Evolutionary conservation across 2,888 invertebrate species (phyloP).

Genomic region (Eretmocerus hayati): DNA sequence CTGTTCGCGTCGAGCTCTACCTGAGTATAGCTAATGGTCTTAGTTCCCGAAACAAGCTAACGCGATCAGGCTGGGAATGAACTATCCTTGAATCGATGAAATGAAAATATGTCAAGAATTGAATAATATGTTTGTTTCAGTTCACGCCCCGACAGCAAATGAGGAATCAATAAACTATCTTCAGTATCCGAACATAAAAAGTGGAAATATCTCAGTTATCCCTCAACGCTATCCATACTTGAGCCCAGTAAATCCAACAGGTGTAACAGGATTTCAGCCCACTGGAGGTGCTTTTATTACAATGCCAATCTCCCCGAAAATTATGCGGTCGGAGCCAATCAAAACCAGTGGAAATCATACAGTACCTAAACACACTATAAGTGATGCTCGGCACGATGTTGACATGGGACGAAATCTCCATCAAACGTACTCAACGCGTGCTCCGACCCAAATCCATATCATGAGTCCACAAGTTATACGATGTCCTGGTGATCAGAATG

Average conservation of each 20-base stretch:
- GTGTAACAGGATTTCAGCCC: conserved; percentile 83
- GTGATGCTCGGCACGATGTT: not conserved
- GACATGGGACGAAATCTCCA: not conserved
- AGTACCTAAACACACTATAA: not conserved
- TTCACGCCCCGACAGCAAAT: conserved; percentile 50
- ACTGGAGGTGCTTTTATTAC: conserved; percentile 91
- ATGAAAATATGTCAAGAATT: too few relatives aligned
- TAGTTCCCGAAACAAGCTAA: too few relatives aligned
- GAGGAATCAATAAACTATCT: conserved; percentile 52
- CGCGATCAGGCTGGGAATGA: too few relatives aligned
- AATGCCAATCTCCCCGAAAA: conserved; percentile 60
- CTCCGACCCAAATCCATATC: too few relatives aligned
- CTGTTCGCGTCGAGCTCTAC: too few relatives aligned
- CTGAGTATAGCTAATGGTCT: too few relatives aligned
- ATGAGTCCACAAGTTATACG: too few relatives aligned
- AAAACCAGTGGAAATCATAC: conserved; percentile 24
- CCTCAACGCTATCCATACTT: conserved; percentile 54
- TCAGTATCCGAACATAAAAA: conserved; percentile 46
- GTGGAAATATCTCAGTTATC: conserved; percentile 46
- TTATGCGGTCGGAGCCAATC: conserved; percentile 42
- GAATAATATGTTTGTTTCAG: conserved; percentile 34
- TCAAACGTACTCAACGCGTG: not conserved
- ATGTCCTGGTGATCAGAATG: too few relatives aligned
- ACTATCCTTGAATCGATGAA: too few relatives aligned
- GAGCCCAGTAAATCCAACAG: conserved; percentile 72